These are phyloP conservation scores for Dryocosmus kuriphilus DNA, from an alignment of 2,888 invertebrate genomes.

Conservation along the genomic window DNA sequence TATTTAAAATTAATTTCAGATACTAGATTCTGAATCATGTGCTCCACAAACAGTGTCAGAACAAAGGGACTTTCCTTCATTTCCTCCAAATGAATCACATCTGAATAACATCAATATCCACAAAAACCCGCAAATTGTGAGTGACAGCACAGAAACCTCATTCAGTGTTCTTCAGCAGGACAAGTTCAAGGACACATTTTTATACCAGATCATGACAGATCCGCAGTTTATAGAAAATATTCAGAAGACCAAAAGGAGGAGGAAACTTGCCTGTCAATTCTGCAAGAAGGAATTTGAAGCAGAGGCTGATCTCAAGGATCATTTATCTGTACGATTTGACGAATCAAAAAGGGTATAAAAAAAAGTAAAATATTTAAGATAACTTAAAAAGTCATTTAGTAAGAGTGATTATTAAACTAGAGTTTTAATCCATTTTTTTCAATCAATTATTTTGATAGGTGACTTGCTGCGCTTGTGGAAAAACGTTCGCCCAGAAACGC, in stretches of 20 bases:
- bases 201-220: constrained; percentile 73
- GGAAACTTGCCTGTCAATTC: constrained; percentile 62
- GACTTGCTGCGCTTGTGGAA: constrained; percentile 71
- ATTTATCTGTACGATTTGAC: constrained; percentile 64
- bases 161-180: constrained; percentile 1
- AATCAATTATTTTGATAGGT: constrained; percentile 51
- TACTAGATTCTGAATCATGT: background rate
- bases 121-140: background rate
- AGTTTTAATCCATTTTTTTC: background rate
- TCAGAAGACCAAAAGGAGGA: constrained; percentile 45
- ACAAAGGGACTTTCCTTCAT: background rate
- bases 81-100: background rate
- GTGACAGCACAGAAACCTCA: background rate
- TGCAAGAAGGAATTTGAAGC: constrained; percentile 68
- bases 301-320: constrained; percentile 63
- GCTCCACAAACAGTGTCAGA: background rate
- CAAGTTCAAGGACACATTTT: constrained; percentile 67
- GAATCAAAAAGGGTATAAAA: constrained; percentile 55
- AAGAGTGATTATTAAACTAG: background rate
- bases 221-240: constrained; percentile 66
- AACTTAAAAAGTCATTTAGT: background rate
- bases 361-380: background rate
- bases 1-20: constrained; percentile 5
- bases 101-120: background rate
- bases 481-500: constrained; percentile 70